A percentile compares a stretch with the other conserved stretches of the same genome.
phyloP scores from a whole-genome alignment of 2,888 invertebrate genomes.

The Bedellia somnulentella region DNA sequence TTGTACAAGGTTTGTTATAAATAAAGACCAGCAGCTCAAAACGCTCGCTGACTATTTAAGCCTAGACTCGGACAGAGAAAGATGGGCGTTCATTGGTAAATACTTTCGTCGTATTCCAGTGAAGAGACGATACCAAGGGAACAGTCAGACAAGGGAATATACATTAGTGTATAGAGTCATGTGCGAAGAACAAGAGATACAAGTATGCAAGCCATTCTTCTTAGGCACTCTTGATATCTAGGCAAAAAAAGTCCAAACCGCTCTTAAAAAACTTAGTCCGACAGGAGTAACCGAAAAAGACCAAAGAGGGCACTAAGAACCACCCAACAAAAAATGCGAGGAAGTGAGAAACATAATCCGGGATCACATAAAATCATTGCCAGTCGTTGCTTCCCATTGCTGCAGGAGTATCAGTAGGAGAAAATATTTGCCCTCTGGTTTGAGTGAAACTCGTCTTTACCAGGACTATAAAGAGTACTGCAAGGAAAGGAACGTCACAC shows the following conservation, averaged over 20 bases:
- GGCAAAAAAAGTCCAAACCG: neutral
- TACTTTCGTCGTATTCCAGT: neutral
- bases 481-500: slow-evolving; percentile 6
- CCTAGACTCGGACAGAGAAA: slow-evolving; percentile 3
- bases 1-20: neutral
- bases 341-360: slow-evolving; percentile 4
- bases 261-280: neutral
- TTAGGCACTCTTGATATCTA: neutral
- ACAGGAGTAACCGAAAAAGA: slow-evolving; percentile 1
- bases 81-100: slow-evolving; percentile 3
- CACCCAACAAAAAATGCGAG: slow-evolving; percentile 5
- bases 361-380: slow-evolving; percentile 3
- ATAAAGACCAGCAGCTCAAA: neutral
- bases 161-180: neutral
- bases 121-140: neutral
- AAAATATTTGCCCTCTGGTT: slow-evolving; percentile 7
- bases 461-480: slow-evolving; percentile 8
- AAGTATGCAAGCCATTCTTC: slow-evolving; percentile 1
- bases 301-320: slow-evolving; percentile 4
- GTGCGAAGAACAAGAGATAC: neutral
- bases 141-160: neutral
- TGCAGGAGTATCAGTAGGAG: slow-evolving; percentile 3
- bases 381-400: slow-evolving; percentile 1
- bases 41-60: slow-evolving; percentile 1
- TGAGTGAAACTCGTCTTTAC: slow-evolving; percentile 7